Conservation (phyloP, 2,113 vertebrate genomes). For the Falcunculus frontatus region DNA sequence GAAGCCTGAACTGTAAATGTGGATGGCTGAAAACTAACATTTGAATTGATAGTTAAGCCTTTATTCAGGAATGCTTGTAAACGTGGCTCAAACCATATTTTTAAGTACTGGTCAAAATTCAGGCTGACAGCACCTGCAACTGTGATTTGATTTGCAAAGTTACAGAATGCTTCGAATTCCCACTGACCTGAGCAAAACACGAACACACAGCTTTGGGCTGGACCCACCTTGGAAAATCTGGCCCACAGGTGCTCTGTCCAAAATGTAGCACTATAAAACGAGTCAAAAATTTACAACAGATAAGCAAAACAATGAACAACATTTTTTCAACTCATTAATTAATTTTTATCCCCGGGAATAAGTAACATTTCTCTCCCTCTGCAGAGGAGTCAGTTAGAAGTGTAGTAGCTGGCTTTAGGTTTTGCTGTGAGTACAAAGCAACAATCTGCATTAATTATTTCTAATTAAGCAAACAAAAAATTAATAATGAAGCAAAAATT, state of each 20-base stretch:
- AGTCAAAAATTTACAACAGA: background rate
- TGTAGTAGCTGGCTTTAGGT: background rate
- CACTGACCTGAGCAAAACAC: background rate
- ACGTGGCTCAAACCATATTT: background rate
- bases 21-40: background rate
- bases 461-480: background rate
- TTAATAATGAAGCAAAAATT: background rate
- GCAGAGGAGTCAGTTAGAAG: background rate
- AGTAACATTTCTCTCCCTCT: background rate
- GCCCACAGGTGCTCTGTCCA: background rate
- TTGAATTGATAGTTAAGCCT: background rate
- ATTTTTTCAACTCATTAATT: background rate
- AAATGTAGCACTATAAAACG: background rate
- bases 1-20: background rate
- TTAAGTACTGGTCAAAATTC: background rate
- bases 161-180: background rate
- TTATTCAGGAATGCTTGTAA: constrained; percentile 4
- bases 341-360: background rate
- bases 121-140: background rate
- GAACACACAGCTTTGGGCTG: background rate
- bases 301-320: background rate
- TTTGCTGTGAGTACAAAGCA: background rate
- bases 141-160: background rate
- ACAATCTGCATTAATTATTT: background rate
- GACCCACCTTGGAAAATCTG: background rate